phyloP scores from a whole-genome alignment of 1,140 invertebrate genomes.

The Atta texana region DNA sequence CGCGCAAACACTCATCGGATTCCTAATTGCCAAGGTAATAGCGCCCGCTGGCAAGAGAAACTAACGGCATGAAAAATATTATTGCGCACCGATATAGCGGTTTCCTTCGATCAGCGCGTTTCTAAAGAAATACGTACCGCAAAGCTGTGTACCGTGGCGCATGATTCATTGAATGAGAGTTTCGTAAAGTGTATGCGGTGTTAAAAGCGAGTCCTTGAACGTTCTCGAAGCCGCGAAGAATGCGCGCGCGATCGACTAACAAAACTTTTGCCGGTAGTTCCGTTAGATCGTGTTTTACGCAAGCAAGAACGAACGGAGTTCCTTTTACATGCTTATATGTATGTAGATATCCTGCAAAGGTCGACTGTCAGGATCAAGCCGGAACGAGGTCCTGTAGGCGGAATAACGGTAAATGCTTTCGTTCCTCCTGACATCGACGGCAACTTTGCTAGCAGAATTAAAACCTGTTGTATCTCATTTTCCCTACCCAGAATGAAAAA shows the following conservation, averaged over 20 bases:
- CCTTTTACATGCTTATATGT: conserved; percentile 5
- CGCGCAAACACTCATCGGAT: conserved; percentile 36
- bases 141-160: conserved; percentile 32
- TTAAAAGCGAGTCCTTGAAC: conserved; percentile 51
- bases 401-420: conserved; percentile 42
- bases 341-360: conserved; percentile 45
- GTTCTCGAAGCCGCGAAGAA: conserved; percentile 28
- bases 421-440: neutral
- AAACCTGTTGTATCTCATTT: conserved; percentile 33
- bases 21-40: conserved; percentile 38
- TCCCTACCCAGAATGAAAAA: neutral
- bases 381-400: conserved; percentile 37
- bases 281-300: conserved; percentile 42
- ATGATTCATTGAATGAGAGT: conserved; percentile 54
- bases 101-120: conserved; percentile 23
- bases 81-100: conserved; percentile 46
- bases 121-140: conserved; percentile 10
- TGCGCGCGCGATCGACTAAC: conserved; percentile 40
- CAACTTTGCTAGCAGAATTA: conserved; percentile 27
- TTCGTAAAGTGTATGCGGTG: conserved; percentile 30
- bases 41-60: neutral
- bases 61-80: conserved; percentile 43
- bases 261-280: conserved; percentile 52
- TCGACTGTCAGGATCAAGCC: conserved; percentile 23
- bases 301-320: conserved; percentile 29